Evolutionary conservation across 2,888 invertebrate species (phyloP).

Genomic region (Bellardia pandia): DNA sequence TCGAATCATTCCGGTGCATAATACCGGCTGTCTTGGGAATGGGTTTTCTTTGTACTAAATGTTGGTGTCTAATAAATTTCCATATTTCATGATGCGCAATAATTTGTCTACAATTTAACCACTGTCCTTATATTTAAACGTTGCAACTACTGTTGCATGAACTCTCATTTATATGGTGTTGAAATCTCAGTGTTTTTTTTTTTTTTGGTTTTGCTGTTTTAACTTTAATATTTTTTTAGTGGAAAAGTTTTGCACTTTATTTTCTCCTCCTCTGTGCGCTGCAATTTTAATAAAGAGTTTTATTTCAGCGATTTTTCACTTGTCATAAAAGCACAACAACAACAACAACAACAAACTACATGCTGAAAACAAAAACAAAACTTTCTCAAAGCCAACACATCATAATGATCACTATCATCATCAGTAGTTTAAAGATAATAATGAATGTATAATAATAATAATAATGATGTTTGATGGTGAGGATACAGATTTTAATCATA

Average conservation of each 20-base stretch:
- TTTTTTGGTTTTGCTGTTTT: constrained; percentile 71
- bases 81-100: too few relatives aligned
- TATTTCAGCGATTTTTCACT: constrained; percentile 58
- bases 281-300: constrained; percentile 70
- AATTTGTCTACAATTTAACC: neutral
- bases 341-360: neutral
- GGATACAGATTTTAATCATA: constrained; percentile 53
- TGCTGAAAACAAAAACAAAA: neutral
- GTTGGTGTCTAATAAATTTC: too few relatives aligned
- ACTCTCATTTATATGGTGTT: constrained; percentile 21
- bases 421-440: constrained; percentile 24
- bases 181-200: constrained; percentile 63
- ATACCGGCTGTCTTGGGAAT: too few relatives aligned
- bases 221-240: constrained; percentile 74
- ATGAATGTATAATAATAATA: neutral
- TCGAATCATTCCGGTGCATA: too few relatives aligned
- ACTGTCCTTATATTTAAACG: constrained; percentile 19
- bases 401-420: constrained; percentile 43
- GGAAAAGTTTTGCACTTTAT: constrained; percentile 75
- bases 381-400: constrained; percentile 37
- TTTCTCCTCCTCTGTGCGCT: constrained; percentile 57
- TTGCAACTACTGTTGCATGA: too few relatives aligned
- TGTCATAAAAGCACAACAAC: constrained; percentile 45
- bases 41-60: too few relatives aligned
- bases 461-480: neutral